Evolutionary conservation across 2,888 invertebrate genomes (phyloP).

Genomic region (Bombylius major): DNA sequence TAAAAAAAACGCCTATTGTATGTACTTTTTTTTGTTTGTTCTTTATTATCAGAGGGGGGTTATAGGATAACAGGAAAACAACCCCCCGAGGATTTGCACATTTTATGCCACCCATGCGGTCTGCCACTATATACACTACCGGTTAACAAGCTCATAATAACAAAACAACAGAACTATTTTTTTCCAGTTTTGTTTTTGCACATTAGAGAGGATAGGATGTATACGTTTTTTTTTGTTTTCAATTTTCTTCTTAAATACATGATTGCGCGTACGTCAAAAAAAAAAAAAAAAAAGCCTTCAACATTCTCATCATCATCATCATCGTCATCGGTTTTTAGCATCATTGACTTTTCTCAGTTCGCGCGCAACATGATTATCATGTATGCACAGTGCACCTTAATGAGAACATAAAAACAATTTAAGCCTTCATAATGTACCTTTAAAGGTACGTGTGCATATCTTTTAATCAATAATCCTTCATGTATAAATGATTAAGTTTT

Average conservation of each 20-base stretch:
- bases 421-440: neutral
- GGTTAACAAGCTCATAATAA: neutral
- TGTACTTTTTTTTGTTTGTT: too few species aligned
- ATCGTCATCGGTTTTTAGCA: neutral
- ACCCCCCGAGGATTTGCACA: slow-evolving; percentile 13
- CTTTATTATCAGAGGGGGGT: neutral
- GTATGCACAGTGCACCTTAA: neutral
- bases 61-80: slow-evolving; percentile 4
- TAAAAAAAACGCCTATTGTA: neutral
- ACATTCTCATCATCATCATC: neutral
- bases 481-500: slow-evolving; percentile 1
- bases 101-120: slow-evolving; percentile 14
- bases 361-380: slow-evolving; percentile 1
- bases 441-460: neutral
- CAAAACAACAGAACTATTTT: neutral
- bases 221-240: neutral
- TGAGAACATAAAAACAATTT: neutral
- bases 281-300: too few species aligned
- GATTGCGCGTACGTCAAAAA: too few species aligned
- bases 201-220: too few species aligned
- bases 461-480: slow-evolving; percentile 4
- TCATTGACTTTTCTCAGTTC: slow-evolving; percentile 10
- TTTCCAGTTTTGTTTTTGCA: too few species aligned
- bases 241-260: neutral
- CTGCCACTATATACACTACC: neutral